A percentile compares a stretch with the other conserved stretches of the same genome.
These are phyloP conservation scores for Vultur gryphus DNA, from an alignment of 2,797 vertebrate genomes.

Conservation along the genomic window DNA sequence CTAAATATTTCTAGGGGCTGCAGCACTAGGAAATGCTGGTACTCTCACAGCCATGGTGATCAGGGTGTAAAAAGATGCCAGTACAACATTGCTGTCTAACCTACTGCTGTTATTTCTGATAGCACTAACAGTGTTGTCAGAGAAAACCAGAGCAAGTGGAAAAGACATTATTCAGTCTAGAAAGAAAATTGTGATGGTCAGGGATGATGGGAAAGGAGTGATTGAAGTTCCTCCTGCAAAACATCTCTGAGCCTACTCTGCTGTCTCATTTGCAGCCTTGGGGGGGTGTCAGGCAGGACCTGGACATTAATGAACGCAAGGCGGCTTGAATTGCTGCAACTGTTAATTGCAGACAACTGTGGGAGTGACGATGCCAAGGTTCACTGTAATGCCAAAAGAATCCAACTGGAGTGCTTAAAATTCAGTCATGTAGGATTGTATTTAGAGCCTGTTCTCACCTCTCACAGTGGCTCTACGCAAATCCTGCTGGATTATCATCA, in stretches of 20 bases:
- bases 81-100: not conserved
- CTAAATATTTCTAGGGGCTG: not conserved
- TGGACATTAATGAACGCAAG: not conserved
- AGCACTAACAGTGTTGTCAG: not conserved
- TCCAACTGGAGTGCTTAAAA: slow-evolving; percentile 31
- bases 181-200: not conserved
- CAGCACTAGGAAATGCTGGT: not conserved
- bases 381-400: slow-evolving; percentile 12
- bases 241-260: not conserved
- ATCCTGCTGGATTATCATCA: slow-evolving; percentile 18
- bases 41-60: rapidly evolving
- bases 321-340: not conserved
- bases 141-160: not conserved
- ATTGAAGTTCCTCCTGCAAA: not conserved
- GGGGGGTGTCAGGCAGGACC: not conserved
- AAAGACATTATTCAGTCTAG: not conserved
- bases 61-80: not conserved
- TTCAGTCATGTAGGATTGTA: slow-evolving; percentile 2
- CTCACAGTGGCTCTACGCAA: not conserved
- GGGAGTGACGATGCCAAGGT: slow-evolving; percentile 25
- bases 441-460: slow-evolving; percentile 54
- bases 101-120: not conserved
- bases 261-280: not conserved
- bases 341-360: slow-evolving; percentile 37
- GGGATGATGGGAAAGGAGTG: not conserved